Percentiles rank a stretch among this genome's conserved stretches.
Conservation (phyloP, 2,113 vertebrate species). For the Ranitomeya variabilis region DNA sequence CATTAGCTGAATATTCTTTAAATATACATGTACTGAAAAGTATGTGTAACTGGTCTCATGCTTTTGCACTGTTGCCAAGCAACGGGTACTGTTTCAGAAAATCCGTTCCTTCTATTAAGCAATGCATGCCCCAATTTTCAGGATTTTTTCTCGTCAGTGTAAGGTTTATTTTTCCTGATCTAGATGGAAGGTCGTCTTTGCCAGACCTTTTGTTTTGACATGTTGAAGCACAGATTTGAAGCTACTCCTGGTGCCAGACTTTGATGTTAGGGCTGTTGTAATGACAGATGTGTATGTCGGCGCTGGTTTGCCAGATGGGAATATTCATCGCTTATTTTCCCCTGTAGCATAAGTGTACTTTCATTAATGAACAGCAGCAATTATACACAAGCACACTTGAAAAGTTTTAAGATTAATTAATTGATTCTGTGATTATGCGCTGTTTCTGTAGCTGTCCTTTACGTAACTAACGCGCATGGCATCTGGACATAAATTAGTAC, state of each 20-base stretch:
- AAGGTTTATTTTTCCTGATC: conserved; percentile 34
- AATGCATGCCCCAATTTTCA: conserved; percentile 42
- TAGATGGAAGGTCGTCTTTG: conserved; percentile 6
- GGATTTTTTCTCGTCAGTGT: background rate
- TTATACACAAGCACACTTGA: conserved; percentile 37
- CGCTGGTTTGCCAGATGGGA: conserved; percentile 36
- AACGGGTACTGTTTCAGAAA: conserved; percentile 19
- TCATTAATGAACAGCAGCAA: conserved; percentile 48
- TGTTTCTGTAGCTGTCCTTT: conserved; percentile 10
- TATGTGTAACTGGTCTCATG: conserved; percentile 14
- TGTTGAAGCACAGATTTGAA: conserved; percentile 41
- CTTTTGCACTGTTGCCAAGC: conserved; percentile 36
- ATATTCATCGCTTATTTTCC: conserved; percentile 31
- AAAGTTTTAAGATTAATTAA: conserved; percentile 47
- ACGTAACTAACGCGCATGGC: background rate
- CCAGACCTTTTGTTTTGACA: conserved; percentile 48
- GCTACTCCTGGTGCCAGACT: conserved; percentile 43
- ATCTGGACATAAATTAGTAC: conserved; percentile 19
- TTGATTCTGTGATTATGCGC: conserved; percentile 19
- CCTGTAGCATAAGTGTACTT: conserved; percentile 26
- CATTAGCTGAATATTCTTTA: conserved; percentile 28
- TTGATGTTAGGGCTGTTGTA: conserved; percentile 52
- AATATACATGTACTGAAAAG: conserved; percentile 19
- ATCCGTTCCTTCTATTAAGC: conserved; percentile 33
- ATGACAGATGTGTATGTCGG: conserved; percentile 31